phyloP scores from a whole-genome alignment of 37 sponge, comb jelly and placozoan species.

The Crambe crambe region DNA sequence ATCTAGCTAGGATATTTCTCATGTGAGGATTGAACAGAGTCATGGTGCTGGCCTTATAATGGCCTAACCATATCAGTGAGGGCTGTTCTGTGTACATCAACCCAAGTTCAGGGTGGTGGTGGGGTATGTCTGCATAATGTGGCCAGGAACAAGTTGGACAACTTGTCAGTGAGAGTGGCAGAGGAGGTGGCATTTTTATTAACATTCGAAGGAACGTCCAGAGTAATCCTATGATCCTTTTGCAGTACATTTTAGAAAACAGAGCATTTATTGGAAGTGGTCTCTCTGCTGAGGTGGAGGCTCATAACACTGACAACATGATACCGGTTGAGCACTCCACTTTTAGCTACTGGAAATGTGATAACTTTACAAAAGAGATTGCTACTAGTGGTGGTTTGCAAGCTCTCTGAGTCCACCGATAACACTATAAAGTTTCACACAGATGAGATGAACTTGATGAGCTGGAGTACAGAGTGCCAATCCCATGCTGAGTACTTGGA shows the following conservation, averaged over 20 bases:
- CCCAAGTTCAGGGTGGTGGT: background rate
- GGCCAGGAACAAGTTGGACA: background rate
- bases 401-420: too few relatives aligned
- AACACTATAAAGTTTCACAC: too few relatives aligned
- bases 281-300: background rate
- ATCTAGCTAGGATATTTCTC: background rate
- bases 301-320: background rate
- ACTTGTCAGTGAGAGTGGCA: background rate
- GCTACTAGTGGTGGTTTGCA: too few relatives aligned
- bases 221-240: background rate
- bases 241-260: background rate
- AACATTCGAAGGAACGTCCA: background rate
- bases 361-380: too few relatives aligned
- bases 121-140: background rate
- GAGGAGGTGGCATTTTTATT: constrained; percentile 1
- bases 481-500: too few relatives aligned
- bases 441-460: too few relatives aligned
- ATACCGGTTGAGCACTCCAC: background rate
- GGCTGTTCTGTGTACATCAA: background rate
- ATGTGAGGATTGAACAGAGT: background rate
- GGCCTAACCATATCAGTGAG: background rate
- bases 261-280: constrained; percentile 19
- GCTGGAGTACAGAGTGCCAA: too few relatives aligned
- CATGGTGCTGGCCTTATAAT: background rate
- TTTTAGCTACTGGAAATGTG: too few relatives aligned